Percentiles rank a stretch among this genome's conserved stretches.
These are phyloP conservation scores for Nettapus auritus DNA, from an alignment of 2,113 vertebrate genomes.

Conservation along the genomic window DNA sequence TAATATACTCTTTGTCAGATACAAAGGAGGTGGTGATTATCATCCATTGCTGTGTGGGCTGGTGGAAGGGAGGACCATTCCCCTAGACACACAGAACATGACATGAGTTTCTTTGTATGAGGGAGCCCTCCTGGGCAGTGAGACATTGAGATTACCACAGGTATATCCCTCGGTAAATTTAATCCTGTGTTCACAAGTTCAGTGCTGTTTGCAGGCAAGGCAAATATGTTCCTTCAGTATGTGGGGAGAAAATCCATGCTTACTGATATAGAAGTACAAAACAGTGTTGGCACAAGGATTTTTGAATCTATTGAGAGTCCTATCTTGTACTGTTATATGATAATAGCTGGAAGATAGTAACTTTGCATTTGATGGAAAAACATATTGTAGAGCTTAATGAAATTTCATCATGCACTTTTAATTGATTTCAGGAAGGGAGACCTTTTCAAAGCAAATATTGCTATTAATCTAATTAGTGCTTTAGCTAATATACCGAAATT, in stretches of 20 bases:
- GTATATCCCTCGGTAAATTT: not conserved
- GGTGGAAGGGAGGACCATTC: not conserved
- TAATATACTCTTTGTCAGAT: not conserved
- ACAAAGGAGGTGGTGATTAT: not conserved
- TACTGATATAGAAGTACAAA: slow-evolving; percentile 21
- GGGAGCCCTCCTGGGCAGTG: not conserved
- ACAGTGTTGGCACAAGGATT: not conserved
- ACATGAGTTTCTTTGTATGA: accelerated
- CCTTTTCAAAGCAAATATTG: slow-evolving; percentile 69
- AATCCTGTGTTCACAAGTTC: not conserved
- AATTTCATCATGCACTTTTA: slow-evolving; percentile 50
- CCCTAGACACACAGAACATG: accelerated
- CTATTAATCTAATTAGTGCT: slow-evolving; percentile 64
- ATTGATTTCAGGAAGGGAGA: slow-evolving; percentile 65
- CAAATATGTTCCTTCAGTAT: not conserved
- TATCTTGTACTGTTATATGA: slow-evolving; percentile 13
- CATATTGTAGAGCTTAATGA: slow-evolving; percentile 53
- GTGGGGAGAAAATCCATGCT: not conserved
- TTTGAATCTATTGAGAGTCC: not conserved
- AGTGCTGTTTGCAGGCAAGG: not conserved
- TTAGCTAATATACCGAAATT: slow-evolving; percentile 47
- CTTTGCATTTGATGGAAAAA: slow-evolving; percentile 54
- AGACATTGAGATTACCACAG: not conserved
- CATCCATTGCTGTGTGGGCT: not conserved
- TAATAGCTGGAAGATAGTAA: slow-evolving; percentile 34